Evolutionary conservation across 2,113 vertebrate genomes (phyloP), one percentile per base, ranked within the genome.

Genomic region (Plotosus lineatus): DNA sequence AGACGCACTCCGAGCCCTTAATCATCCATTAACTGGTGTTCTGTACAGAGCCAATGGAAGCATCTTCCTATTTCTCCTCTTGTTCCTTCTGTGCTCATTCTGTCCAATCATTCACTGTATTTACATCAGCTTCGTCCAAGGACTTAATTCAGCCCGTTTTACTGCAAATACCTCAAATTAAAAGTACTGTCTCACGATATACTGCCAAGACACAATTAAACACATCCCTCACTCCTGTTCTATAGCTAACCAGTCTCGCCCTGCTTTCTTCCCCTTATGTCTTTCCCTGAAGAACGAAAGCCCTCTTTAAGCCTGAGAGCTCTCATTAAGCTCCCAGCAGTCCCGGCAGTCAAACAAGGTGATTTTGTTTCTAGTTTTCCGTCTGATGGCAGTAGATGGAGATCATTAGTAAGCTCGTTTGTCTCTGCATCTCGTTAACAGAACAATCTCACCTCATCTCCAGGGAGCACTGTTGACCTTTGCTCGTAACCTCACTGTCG

Each of bases 401-500:
- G 94, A 94, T 94, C 92, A 87, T 95, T 95, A 95, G 94, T 93
- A 95, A 97, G 95, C 85, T 88, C 87, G 78, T 93, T 93, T 92
- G 91, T 92, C 89, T 90, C 88, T 83, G 85, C 19, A 91, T 96
- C 94, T 96, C 93, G 91, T 97, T 96, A 97, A 96, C 94, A 98
- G 97, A 95, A 95, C 95, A 88, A 94, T 98, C 89, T 95, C 92
- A 55, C 93, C 93, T 56, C 93, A 96, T 97, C 96, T 97, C 95
- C 93, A 93, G 96, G 95, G 95, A 95, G 95, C 95, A 88, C 93
- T 97, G 58, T 83, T 94, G 96, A 98, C 96, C 97, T 99, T 98
- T 97, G 95, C 95, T 94, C 95, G 81, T 85, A 96, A 96, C 94
- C 95, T 99, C 95, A 96, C 96, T 92, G 93, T 97, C 95, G 97